These are phyloP conservation scores for Agonopterix arenella DNA, from an alignment of 2,888 invertebrate species.

Conservation along the genomic window DNA sequence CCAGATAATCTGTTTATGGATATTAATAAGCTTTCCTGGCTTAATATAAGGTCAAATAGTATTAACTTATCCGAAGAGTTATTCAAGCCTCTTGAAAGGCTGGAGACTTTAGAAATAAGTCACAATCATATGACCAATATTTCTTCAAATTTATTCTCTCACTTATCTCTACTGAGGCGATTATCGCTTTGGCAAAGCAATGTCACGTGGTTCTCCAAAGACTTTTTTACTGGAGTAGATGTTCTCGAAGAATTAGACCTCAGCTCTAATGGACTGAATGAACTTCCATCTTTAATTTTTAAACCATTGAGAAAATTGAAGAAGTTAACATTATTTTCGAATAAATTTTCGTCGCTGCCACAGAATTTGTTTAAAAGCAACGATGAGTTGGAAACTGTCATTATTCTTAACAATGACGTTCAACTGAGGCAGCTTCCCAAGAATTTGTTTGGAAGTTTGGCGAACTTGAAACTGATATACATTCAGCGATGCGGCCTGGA, in stretches of 20 bases:
- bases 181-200: conserved; percentile 84
- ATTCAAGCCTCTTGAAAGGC: conserved; percentile 72
- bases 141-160: conserved; percentile 78
- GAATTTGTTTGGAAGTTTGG: conserved; percentile 78
- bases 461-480: conserved; percentile 72
- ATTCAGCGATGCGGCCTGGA: conserved; percentile 76
- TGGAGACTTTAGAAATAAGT: conserved; percentile 80
- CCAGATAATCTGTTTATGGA: conserved; percentile 79
- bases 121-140: conserved; percentile 80
- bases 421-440: conserved; percentile 75
- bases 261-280: conserved; percentile 79
- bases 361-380: conserved; percentile 76
- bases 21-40: conserved; percentile 77
- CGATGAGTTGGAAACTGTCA: conserved; percentile 67
- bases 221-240: conserved; percentile 79
- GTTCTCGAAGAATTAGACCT: conserved; percentile 82
- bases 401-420: conserved; percentile 76
- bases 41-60: conserved; percentile 80
- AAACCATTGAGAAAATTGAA: conserved; percentile 77
- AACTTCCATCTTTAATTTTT: conserved; percentile 79
- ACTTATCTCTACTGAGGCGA: conserved; percentile 75
- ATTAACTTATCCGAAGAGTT: conserved; percentile 74
- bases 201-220: conserved; percentile 78
- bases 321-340: conserved; percentile 81
- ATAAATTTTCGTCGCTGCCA: conserved; percentile 80